Evolutionary conservation across 1,140 invertebrate species (phyloP), one percentile per base, ranked within the genome.

Genomic region (Hermatobates lingyangjiaoensis): DNA sequence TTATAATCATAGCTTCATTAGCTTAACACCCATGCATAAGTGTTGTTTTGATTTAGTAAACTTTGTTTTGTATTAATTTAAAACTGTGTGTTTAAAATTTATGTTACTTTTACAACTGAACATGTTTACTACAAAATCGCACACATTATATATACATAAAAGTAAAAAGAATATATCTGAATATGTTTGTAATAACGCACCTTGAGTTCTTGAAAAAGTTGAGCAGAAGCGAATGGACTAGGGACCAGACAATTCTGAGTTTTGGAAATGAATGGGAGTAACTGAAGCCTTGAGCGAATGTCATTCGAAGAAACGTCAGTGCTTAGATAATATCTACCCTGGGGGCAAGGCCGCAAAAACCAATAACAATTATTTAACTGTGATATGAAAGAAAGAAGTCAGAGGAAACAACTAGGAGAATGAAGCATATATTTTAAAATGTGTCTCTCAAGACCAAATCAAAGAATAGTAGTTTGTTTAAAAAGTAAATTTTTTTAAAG

Each of bases 181-280:
- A 44, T 44, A 27, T 21, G 27, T 51, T 54, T n/a, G 40, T 20
- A 56, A 1, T 21, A 34, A 24, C 21, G 38, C 61, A 76, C 74
- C 69, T 84, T 88, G 7, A 88, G 66, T 67, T 89, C 84, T 64
- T 94, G 86, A 69, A 98, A 96, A 27, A 97, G 68, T 71, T 97
- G 90, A 0, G 92, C 88, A 18, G 90, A 91, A 20, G 90, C 90
- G 66, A 90, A 87, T 0, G 93, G 89, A 66, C 82, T 91, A 3
- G 87, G 87, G 90, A 96, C 94, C 94, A 98, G 14, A 98, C 79
- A 5, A 97, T 69, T 56, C 87, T 79, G 25, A 98, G 70, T 59
- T 81, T 79, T 4, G 93, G 91, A 69, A 97, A 97, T 67, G 55
- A 97, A 69, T 0, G 92, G 96, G 0, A 98, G 69, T n/a, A 97